A percentile compares a stretch with the other conserved stretches of the same genome.
Evolutionary conservation across 2,797 vertebrate genomes (phyloP).

Genomic region (Catamblyrhynchus diadema): DNA sequence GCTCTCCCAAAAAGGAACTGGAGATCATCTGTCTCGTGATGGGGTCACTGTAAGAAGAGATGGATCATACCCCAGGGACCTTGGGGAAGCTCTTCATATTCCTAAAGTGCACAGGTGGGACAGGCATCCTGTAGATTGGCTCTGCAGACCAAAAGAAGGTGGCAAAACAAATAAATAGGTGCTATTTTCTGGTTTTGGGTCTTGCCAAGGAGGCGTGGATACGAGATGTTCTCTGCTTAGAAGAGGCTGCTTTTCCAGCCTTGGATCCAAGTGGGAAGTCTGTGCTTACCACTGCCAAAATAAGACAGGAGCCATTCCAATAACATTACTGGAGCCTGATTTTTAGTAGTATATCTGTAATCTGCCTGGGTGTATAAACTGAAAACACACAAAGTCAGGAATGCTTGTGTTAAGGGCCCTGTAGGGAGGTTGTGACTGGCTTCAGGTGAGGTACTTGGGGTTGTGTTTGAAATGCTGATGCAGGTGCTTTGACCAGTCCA

Average conservation of each 20-base stretch:
- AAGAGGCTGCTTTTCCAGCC: not conserved
- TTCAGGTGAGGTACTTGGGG: not conserved
- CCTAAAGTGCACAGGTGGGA: not conserved
- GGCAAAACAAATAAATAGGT: conserved; percentile 7
- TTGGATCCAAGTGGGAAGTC: not conserved
- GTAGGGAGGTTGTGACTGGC: not conserved
- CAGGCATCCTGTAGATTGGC: not conserved
- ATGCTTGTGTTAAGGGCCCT: not conserved
- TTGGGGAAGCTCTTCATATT: not conserved
- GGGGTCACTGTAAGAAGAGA: not conserved
- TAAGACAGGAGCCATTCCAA: conserved; percentile 15
- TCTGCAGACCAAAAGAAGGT: not conserved
- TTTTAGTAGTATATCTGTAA: not conserved
- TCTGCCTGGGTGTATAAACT: not conserved
- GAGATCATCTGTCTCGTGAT: not conserved
- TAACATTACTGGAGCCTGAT: not conserved
- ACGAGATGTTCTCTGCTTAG: not conserved
- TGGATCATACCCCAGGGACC: not conserved
- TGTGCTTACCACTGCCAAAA: conserved; percentile 11
- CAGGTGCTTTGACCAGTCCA: not conserved
- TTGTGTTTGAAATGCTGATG: not conserved
- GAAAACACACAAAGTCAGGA: not conserved
- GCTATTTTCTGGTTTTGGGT: not conserved
- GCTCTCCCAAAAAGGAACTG: not conserved
- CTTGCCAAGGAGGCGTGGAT: not conserved